A percentile compares a stretch with the other conserved stretches of the same genome.
Conservation (phyloP, 2,797 vertebrate genomes). For the Poecilia gillii region DNA sequence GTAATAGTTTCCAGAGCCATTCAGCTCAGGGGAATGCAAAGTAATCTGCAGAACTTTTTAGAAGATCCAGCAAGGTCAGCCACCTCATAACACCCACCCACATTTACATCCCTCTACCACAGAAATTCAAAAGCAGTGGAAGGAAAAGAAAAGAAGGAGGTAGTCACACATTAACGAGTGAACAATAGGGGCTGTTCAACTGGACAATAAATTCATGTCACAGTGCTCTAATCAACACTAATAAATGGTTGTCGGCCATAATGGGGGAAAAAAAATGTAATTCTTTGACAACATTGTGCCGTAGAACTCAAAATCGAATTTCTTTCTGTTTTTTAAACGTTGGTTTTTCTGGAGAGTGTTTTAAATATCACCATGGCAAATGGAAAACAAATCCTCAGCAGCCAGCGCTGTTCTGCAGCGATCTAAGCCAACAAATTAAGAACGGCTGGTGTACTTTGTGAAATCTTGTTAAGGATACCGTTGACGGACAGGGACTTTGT, state of each 20-base stretch:
- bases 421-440: slow-evolving; percentile 76
- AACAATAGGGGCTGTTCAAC: slow-evolving; percentile 50
- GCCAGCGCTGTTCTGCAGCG: slow-evolving; percentile 46
- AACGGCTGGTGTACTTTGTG: slow-evolving; percentile 74
- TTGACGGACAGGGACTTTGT: slow-evolving; percentile 75
- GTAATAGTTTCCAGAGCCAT: slow-evolving; percentile 79
- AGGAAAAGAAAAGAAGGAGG: slow-evolving; percentile 44
- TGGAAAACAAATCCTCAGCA: slow-evolving; percentile 47
- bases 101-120: slow-evolving; percentile 51
- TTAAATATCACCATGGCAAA: slow-evolving; percentile 45
- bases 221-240: slow-evolving; percentile 49
- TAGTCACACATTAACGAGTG: slow-evolving; percentile 48
- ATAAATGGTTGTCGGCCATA: slow-evolving; percentile 36
- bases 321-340: neutral
- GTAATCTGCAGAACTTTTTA: slow-evolving; percentile 69
- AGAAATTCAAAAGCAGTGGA: slow-evolving; percentile 46
- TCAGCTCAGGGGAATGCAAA: slow-evolving; percentile 72
- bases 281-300: slow-evolving; percentile 9
- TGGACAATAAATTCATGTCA: slow-evolving; percentile 45
- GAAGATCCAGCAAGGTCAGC: slow-evolving; percentile 54
- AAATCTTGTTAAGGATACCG: slow-evolving; percentile 79
- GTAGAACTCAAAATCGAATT: neutral
- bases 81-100: slow-evolving; percentile 55
- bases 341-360: slow-evolving; percentile 41
- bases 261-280: slow-evolving; percentile 39